Percentiles rank a stretch among this genome's conserved stretches.
Evolutionary conservation across 2,113 vertebrate species (phyloP).

Genomic region (Pandion haliaetus): DNA sequence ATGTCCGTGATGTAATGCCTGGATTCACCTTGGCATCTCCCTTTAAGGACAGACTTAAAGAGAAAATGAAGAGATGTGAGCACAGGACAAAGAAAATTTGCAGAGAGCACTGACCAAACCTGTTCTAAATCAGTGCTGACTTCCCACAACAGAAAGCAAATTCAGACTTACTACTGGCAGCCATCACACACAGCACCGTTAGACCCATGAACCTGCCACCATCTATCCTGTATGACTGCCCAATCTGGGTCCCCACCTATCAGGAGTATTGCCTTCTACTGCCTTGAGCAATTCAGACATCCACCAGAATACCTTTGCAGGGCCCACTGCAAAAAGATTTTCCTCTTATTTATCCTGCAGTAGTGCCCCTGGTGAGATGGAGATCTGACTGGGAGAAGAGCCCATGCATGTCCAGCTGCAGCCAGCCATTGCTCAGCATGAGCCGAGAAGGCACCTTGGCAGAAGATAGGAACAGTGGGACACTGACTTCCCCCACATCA

Average conservation of each 20-base stretch:
- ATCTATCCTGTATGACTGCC: too few species aligned
- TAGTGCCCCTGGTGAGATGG: background rate
- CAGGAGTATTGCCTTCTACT: background rate
- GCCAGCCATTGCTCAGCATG: background rate
- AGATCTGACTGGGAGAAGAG: background rate
- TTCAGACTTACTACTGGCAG: background rate
- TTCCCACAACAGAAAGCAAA: background rate
- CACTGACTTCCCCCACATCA: background rate
- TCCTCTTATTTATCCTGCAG: background rate
- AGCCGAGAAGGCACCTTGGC: background rate
- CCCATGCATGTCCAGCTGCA: background rate
- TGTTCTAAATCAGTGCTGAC: background rate
- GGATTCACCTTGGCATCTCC: slow-evolving; percentile 33
- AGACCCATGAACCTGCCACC: background rate
- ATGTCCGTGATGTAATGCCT: slow-evolving; percentile 7
- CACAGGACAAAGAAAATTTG: background rate
- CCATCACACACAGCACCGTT: background rate
- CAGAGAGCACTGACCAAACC: background rate
- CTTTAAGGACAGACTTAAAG: background rate
- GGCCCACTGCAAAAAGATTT: background rate
- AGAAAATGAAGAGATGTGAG: background rate
- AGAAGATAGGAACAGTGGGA: background rate
- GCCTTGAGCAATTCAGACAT: background rate
- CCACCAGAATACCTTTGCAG: background rate
- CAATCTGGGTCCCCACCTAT: background rate